phyloP scores from a whole-genome alignment of 2,888 invertebrate genomes.

The Synanthedon tipuliformis region DNA sequence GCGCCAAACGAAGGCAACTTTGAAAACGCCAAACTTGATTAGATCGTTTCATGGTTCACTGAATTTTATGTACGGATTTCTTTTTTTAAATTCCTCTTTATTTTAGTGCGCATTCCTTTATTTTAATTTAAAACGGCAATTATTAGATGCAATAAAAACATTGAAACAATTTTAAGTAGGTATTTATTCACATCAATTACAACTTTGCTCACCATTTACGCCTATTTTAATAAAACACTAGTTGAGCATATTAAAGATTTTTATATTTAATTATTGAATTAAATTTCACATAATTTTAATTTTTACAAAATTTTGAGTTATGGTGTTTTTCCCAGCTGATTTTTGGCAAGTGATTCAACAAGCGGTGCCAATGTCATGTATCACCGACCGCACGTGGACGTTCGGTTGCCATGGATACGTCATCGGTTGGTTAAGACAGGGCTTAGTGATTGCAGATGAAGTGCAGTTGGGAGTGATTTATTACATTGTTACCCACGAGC shows the following conservation, averaged over 20 bases:
- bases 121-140: too few species aligned
- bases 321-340: slow-evolving; percentile 10
- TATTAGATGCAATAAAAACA: too few species aligned
- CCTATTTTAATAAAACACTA: too few species aligned
- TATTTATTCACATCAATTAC: too few species aligned
- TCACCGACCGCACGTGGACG: background rate
- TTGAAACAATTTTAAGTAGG: too few species aligned
- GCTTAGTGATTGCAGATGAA: background rate
- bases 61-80: slow-evolving; percentile 8
- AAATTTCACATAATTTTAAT: too few species aligned
- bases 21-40: slow-evolving; percentile 10
- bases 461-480: background rate
- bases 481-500: too few species aligned
- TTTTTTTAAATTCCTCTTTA: slow-evolving; percentile 3
- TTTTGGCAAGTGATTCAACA: slow-evolving; percentile 28
- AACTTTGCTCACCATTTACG: too few species aligned
- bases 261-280: too few species aligned
- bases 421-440: background rate
- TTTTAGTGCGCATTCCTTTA: background rate
- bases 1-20: slow-evolving; percentile 21
- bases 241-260: too few species aligned
- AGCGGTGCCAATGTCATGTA: slow-evolving; percentile 31
- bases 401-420: background rate
- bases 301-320: too few species aligned
- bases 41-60: slow-evolving; percentile 12